These are phyloP conservation scores for Distichodus sexfasciatus DNA, from an alignment of 2,797 vertebrate genomes.

Conservation along the genomic window DNA sequence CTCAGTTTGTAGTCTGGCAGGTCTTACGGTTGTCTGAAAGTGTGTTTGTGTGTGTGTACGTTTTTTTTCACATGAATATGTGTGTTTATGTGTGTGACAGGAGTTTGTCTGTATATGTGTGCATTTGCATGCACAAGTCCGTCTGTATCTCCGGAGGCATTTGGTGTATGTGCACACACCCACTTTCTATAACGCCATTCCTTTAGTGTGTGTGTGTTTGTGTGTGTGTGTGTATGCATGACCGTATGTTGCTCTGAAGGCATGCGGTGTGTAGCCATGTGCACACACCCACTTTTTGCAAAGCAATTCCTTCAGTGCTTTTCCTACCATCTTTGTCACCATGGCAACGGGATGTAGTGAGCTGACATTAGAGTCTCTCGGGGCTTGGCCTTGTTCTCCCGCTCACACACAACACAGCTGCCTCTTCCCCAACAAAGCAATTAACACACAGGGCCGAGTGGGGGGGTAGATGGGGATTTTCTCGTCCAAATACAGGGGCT, in stretches of 20 bases:
- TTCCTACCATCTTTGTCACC: slow-evolving; percentile 63
- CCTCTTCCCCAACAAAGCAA: slow-evolving; percentile 52
- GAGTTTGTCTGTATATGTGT: slow-evolving; percentile 32
- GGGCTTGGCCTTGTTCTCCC: slow-evolving; percentile 73
- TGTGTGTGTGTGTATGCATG: slow-evolving; percentile 45
- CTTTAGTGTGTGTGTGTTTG: slow-evolving; percentile 20
- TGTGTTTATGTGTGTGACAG: slow-evolving; percentile 32
- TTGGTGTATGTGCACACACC: slow-evolving; percentile 52
- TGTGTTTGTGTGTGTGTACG: not conserved
- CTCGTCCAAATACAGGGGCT: slow-evolving; percentile 15
- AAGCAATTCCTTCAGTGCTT: slow-evolving; percentile 71
- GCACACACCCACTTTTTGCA: slow-evolving; percentile 67
- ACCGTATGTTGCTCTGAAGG: slow-evolving; percentile 41
- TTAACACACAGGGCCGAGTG: slow-evolving; percentile 45
- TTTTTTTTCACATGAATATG: slow-evolving; percentile 3
- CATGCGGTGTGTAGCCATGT: slow-evolving; percentile 54
- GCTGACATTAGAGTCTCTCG: slow-evolving; percentile 70
- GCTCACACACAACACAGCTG: slow-evolving; percentile 65
- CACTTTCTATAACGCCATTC: slow-evolving; percentile 59
- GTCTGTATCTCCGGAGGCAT: slow-evolving; percentile 52
- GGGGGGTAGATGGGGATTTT: slow-evolving; percentile 35
- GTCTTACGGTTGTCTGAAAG: not conserved
- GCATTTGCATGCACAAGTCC: slow-evolving; percentile 40
- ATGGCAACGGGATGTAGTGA: slow-evolving; percentile 71
- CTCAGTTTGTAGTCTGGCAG: not conserved